These are phyloP conservation scores for Notolepis coatsorum DNA, from an alignment of 2,797 vertebrate genomes.

Conservation along the genomic window DNA sequence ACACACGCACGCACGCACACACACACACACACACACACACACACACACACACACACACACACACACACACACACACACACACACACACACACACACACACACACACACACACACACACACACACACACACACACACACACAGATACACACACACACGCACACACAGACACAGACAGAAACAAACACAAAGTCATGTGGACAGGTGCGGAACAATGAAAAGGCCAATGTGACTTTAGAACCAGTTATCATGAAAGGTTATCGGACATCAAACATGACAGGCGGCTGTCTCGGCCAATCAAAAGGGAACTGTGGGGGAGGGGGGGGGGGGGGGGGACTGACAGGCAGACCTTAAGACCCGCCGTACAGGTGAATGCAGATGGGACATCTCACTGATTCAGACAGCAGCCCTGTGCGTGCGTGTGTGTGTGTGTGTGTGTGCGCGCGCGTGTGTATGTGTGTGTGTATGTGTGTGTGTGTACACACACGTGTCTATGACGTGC, in stretches of 20 bases:
- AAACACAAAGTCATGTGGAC: constrained; percentile 40
- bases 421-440: neutral
- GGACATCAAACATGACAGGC: constrained; percentile 77
- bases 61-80: neutral
- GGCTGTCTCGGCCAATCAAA: constrained; percentile 72
- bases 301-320: constrained; percentile 14
- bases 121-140: constrained; percentile 17
- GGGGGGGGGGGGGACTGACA: constrained; percentile 64
- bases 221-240: constrained; percentile 79
- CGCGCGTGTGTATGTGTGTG: no score
- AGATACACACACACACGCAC: constrained; percentile 27
- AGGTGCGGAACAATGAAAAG: constrained; percentile 75
- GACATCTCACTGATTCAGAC: constrained; percentile 78
- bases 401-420: constrained; percentile 27
- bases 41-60: constrained; percentile 24
- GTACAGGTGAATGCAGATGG: constrained; percentile 75
- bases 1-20: no score
- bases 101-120: neutral
- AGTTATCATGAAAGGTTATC: constrained; percentile 82
- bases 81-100: neutral
- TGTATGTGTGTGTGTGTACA: no score
- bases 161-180: constrained; percentile 29
- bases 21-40: constrained; percentile 19
- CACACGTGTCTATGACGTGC: no score
- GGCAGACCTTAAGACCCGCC: constrained; percentile 55